Conservation (phyloP, 1,140 invertebrate species). For the Dreissena rostriformis region DNA sequence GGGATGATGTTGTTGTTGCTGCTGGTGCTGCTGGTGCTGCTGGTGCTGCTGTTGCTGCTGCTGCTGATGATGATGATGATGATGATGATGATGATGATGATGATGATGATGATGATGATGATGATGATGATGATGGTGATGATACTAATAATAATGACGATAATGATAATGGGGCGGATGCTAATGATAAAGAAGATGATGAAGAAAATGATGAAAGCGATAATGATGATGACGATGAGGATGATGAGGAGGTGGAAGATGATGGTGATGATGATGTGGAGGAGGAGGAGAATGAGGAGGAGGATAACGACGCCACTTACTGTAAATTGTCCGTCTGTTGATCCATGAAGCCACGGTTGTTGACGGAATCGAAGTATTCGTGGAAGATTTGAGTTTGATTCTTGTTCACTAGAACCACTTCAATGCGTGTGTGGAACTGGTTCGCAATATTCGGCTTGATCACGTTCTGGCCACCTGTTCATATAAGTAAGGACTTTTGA, state of each 20-base stretch:
- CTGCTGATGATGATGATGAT: slow-evolving; percentile 47
- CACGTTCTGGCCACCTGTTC: slow-evolving; percentile 1
- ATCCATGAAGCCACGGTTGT: slow-evolving; percentile 35
- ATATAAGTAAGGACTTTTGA: no score
- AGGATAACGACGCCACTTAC: no score
- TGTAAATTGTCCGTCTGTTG: not conserved
- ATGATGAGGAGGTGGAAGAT: not conserved
- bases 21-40: not conserved
- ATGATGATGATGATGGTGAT: slow-evolving; percentile 38
- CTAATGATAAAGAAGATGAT: not conserved
- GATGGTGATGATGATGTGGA: not conserved
- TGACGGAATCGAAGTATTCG: slow-evolving; percentile 53
- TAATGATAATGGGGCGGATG: not conserved
- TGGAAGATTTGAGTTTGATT: slow-evolving; percentile 44
- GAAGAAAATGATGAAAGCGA: not conserved
- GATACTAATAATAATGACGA: not conserved
- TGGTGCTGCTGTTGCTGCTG: not conserved
- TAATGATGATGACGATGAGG: not conserved
- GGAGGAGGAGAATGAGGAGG: not conserved
- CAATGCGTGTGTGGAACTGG: slow-evolving; percentile 48
- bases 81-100: slow-evolving; percentile 48
- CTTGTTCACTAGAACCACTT: slow-evolving; percentile 31
- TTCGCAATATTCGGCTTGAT: slow-evolving; percentile 41
- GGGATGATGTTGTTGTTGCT: not conserved
- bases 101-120: slow-evolving; percentile 45